Base-by-base conservation (phyloP, 2,113 vertebrate species). In the Megaceryle maxima region DNA sequence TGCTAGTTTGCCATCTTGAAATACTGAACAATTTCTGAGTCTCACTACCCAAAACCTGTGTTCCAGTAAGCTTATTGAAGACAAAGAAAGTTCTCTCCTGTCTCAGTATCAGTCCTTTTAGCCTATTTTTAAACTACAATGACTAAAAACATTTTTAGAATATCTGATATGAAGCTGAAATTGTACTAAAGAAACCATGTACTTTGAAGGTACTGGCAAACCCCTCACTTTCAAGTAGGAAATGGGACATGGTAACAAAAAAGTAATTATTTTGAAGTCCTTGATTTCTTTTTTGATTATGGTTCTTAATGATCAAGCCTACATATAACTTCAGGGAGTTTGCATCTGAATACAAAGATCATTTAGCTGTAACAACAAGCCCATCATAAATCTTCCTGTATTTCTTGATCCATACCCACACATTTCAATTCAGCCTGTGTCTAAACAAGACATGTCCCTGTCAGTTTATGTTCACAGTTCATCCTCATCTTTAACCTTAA, bases 401-500 rank as follows among this genome's bases (percentile, higher is more conserved):
- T 63, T 81, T 87, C 78, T 68, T 60, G 66, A 84, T 64, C 70
- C 20, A 24, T 64, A 64, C 18, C 8, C 35, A 43, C 29, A 68
- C 22, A 81, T 79, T 94, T 82, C 75, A 68, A 10, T 76, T 91
- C 69, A 91, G 51, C 28, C 44, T 75, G 57, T 69, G 48, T 56
- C 87, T 79, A 60, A 96, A 88, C 26, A 82, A 87, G 89, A 79
- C 63, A 48, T 5, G 26, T 43, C 56, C 53, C 51, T 93, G 75
- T 80, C 86, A 86, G 41, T 81, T 73, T 88, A 68, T 16, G 37
- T 35, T 86, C 88, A 82, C 24, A 81, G 62, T 43, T 94, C 74
- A 74, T 19, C 29, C 57, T 82, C 57, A 76, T 91, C 62, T 89
- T 91, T 87, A 94, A 83, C 84, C 81, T 82, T 75, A 64, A 94